Evolutionary conservation across 2,797 vertebrate species (phyloP).

Genomic region (Synaphobranchus kaupii): DNA sequence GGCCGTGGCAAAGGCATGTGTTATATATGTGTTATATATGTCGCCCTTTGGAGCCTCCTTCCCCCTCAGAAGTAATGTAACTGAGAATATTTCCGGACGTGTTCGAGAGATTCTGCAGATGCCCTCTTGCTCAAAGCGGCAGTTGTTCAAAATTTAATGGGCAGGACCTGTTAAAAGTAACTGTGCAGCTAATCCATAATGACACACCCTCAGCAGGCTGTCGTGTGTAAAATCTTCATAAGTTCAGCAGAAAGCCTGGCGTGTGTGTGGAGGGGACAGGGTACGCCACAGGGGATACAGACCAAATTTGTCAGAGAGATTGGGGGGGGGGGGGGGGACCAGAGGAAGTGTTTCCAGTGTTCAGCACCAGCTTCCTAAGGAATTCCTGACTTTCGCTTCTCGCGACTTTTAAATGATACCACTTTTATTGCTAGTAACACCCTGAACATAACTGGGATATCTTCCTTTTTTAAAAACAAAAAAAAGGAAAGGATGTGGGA

Average conservation of each 20-base stretch:
- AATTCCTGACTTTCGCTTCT: not conserved
- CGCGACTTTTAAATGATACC: not conserved
- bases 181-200: not conserved
- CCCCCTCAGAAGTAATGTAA: not conserved
- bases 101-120: not conserved
- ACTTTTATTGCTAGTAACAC: not conserved
- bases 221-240: not conserved
- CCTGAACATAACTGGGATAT: not conserved
- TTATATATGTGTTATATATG: not conserved
- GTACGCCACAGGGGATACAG: not conserved
- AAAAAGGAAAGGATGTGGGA: not conserved
- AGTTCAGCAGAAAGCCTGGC: not conserved
- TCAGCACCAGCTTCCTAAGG: not conserved
- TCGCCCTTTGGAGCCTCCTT: not conserved
- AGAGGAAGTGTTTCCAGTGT: not conserved
- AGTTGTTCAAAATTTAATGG: not conserved
- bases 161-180: not conserved
- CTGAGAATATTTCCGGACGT: not conserved
- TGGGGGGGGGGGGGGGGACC: too few relatives aligned
- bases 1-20: not conserved
- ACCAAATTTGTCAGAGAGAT: not conserved
- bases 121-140: not conserved
- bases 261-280: not conserved
- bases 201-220: not conserved
- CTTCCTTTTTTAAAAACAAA: too few relatives aligned